Conservation (phyloP, 2,888 invertebrate genomes). For the Lissonota sp. region DNA sequence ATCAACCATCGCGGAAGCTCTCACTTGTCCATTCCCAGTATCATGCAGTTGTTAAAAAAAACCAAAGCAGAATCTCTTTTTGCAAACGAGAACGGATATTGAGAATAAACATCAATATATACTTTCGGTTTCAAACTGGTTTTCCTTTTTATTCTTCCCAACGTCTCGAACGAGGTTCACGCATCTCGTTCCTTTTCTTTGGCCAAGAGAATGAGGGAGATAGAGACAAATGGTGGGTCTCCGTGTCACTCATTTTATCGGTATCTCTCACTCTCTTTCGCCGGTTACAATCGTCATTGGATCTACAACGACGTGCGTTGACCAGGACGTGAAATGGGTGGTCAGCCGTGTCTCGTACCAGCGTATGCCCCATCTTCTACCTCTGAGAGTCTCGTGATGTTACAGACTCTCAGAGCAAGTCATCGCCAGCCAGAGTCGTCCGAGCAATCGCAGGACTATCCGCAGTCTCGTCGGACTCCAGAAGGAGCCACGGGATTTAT, state of each 20-base stretch:
- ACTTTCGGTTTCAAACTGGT: constrained; percentile 48
- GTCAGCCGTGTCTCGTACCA: constrained; percentile 70
- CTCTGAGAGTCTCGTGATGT: constrained; percentile 59
- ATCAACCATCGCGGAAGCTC: constrained; percentile 50
- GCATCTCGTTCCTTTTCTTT: constrained; percentile 34
- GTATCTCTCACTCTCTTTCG: constrained; percentile 32
- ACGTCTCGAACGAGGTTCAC: constrained; percentile 11
- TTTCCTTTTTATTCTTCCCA: constrained; percentile 6
- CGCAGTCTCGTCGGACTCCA: constrained; percentile 25
- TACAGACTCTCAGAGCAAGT: constrained; percentile 66
- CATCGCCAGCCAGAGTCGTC: constrained; percentile 52
- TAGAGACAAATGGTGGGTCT: constrained; percentile 48
- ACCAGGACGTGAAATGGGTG: constrained; percentile 79
- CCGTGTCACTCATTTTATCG: constrained; percentile 60
- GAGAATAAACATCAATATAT: constrained; percentile 3
- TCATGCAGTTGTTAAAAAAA: constrained; percentile 40
- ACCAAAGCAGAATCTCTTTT: constrained; percentile 26
- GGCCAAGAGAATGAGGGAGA: constrained; percentile 15
- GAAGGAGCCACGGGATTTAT: constrained; percentile 21
- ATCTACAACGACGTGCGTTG: constrained; percentile 78
- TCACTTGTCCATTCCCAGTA: constrained; percentile 45
- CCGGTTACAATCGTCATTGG: constrained; percentile 67
- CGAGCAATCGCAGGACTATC: constrained; percentile 51
- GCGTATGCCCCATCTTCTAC: constrained; percentile 22
- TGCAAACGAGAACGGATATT: constrained; percentile 27